Base-by-base conservation (phyloP, 2,797 vertebrate species). In the Siniperca undulata region DNA sequence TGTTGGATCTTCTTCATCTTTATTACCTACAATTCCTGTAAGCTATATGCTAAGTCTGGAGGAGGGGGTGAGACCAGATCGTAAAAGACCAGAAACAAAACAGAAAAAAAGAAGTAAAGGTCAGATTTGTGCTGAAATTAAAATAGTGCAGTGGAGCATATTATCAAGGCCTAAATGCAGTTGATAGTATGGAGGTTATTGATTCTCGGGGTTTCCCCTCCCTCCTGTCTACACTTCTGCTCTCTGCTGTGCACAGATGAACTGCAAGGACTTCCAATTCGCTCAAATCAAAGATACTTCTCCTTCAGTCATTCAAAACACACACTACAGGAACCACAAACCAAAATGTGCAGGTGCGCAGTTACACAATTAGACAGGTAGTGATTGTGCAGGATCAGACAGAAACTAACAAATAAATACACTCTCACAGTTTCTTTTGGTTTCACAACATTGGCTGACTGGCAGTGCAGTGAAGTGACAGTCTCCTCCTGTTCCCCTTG, bases 1-100 rank as follows among this genome's bases (percentile, higher is more conserved):
- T 50, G 88, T 30, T 92, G 91, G 91, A 92, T 73, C 66, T 19
- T 52, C 77, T 92, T 92, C 94, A 94, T 64, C 87, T 84, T 89
- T 88, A 84, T 89, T 84, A 86, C 46, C 64, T 44, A 65, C 80
- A 79, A 70, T 92, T 92, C 91, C 90, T 90, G 88, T 87, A 89
- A 93, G 67, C 85, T 68, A 61, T 44, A 69, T 48, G 68, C 74
- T 70, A 13, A 46, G 42, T 64, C 36, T 77, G 74, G 4, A 62
- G 58, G 65, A n/a, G 76, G 68, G 38, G 38, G 16, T 0, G 16
- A 83, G 52, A 62, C 8, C 30, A 24, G 65, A 70, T 22, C 70
- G 44, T 65, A n/a, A 64, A 69, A 22, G 16, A 50, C 9, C 64
- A 42, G 60, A 67, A 56, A 44, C 36, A 50, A 16, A 56, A 62